Evolutionary conservation across 2,797 vertebrate species (phyloP).

Genomic region (Hozukius guyotensis): DNA sequence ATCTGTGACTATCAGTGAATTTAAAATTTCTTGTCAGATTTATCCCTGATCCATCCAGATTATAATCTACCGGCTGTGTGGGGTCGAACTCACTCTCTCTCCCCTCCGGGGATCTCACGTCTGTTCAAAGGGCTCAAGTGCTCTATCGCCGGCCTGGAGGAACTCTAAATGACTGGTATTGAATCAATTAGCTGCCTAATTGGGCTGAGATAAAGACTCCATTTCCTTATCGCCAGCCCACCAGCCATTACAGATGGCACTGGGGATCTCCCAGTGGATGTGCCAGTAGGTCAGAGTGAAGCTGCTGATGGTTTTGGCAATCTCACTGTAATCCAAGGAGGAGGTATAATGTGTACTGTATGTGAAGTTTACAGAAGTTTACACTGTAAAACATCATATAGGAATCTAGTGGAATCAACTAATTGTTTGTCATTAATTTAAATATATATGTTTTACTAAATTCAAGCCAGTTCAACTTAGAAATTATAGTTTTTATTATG

Average conservation of each 20-base stretch:
- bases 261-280: slow-evolving; percentile 53
- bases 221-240: slow-evolving; percentile 70
- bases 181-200: slow-evolving; percentile 78
- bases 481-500: background rate
- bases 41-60: slow-evolving; percentile 9
- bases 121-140: slow-evolving; percentile 45
- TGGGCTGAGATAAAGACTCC: slow-evolving; percentile 74
- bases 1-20: background rate
- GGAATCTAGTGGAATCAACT: background rate
- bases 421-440: background rate
- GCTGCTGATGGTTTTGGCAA: slow-evolving; percentile 19
- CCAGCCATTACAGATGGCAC: slow-evolving; percentile 61
- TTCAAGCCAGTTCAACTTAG: background rate
- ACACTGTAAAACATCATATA: background rate
- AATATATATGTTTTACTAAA: background rate
- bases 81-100: background rate
- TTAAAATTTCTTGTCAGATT: background rate
- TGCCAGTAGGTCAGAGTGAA: slow-evolving; percentile 38
- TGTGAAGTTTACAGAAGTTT: background rate
- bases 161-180: slow-evolving; percentile 67
- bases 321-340: background rate
- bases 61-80: slow-evolving; percentile 18
- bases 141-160: slow-evolving; percentile 58
- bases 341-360: background rate
- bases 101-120: slow-evolving; percentile 22